These are phyloP conservation scores for Oreochromis grahami DNA, from an alignment of 2,797 vertebrate genomes.

Conservation along the genomic window DNA sequence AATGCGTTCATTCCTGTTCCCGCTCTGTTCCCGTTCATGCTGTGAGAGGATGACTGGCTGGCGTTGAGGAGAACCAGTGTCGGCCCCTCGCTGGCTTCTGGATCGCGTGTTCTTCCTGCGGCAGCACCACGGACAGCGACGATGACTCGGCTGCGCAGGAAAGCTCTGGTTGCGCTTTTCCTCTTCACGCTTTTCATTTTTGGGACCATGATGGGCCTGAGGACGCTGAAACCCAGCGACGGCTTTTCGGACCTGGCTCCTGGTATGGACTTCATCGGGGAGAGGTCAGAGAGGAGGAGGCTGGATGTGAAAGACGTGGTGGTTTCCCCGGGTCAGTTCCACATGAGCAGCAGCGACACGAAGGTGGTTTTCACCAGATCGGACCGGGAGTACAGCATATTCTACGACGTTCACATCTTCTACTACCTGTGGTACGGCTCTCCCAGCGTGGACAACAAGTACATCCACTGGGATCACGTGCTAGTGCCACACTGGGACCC, in stretches of 20 bases:
- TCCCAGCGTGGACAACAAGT: constrained; percentile 77
- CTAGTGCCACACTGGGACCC: constrained; percentile 92
- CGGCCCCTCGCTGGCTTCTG: neutral
- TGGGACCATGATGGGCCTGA: constrained; percentile 88
- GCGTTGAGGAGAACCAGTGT: neutral
- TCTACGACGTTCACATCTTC: constrained; percentile 86
- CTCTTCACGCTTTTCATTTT: constrained; percentile 89
- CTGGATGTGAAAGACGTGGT: constrained; percentile 57
- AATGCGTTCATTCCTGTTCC: neutral
- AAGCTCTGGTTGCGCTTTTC: constrained; percentile 84
- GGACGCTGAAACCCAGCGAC: constrained; percentile 85
- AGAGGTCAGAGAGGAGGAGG: constrained; percentile 65
- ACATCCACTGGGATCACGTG: constrained; percentile 89
- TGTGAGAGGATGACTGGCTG: neutral
- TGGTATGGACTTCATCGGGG: constrained; percentile 76
- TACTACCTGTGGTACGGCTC: constrained; percentile 90
- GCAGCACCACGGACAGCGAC: constrained; percentile 66
- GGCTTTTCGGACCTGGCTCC: constrained; percentile 85
- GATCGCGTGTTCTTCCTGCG: neutral
- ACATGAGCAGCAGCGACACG: constrained; percentile 59
- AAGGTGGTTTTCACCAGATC: constrained; percentile 74
- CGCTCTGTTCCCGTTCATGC: neutral
- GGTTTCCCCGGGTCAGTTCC: constrained; percentile 66
- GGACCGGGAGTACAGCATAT: constrained; percentile 78
- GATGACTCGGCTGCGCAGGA: constrained; percentile 86